Percentiles rank a stretch among this genome's conserved stretches.
Evolutionary conservation across 2,888 invertebrate genomes (phyloP).

Genomic region (Tipula unca): DNA sequence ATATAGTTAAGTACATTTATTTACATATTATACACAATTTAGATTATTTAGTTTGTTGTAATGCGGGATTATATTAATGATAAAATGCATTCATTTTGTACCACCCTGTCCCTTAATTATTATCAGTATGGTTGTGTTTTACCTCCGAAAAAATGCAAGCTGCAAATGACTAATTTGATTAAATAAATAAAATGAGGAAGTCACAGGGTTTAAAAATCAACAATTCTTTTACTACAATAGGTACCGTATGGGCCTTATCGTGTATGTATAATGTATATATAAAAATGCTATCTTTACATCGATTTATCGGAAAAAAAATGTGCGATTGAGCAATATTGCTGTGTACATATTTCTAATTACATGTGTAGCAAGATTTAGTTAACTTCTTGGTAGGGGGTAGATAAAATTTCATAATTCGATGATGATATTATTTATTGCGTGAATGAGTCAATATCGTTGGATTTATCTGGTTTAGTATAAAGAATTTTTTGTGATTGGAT

Average conservation of each 20-base stretch:
- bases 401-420: neutral
- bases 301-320: neutral
- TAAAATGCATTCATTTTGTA: neutral
- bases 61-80: too few species aligned
- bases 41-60: too few species aligned
- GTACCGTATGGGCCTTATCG: neutral
- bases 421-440: neutral
- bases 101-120: neutral
- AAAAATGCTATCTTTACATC: neutral
- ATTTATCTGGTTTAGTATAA: neutral
- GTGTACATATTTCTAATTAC: neutral
- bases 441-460: neutral
- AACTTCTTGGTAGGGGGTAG: neutral
- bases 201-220: neutral
- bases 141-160: neutral
- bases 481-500: neutral
- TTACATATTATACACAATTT: neutral
- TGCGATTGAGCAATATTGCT: neutral
- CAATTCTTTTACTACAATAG: too few species aligned
- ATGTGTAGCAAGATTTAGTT: neutral
- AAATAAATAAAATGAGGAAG: neutral
- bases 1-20: neutral
- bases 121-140: neutral
- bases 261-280: neutral
- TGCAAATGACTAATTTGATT: neutral